These are phyloP conservation scores for Pyrocoelia pectoralis DNA, from an alignment of 2,888 invertebrate species.

Conservation along the genomic window DNA sequence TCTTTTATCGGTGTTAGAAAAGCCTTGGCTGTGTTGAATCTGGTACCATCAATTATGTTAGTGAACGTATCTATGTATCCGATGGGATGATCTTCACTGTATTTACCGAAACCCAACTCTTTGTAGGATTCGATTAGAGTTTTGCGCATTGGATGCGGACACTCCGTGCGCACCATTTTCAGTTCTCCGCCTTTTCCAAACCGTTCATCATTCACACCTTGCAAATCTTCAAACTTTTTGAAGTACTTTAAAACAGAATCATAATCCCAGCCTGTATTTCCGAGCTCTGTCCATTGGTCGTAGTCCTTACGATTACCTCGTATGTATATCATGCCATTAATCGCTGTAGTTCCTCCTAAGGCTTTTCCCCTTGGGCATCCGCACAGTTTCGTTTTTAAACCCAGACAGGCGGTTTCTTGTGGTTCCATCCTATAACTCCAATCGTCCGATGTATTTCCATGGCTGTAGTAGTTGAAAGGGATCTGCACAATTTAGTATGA, in stretches of 20 bases:
- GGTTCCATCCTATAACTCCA: slow-evolving; percentile 60
- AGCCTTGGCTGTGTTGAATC: slow-evolving; percentile 65
- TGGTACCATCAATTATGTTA: slow-evolving; percentile 61
- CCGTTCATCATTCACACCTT: too few species aligned
- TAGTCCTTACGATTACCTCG: slow-evolving; percentile 71
- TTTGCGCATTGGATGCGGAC: slow-evolving; percentile 19
- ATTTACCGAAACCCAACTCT: slow-evolving; percentile 50
- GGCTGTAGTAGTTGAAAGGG: too few species aligned
- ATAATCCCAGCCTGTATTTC: slow-evolving; percentile 67
- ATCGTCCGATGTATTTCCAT: too few species aligned
- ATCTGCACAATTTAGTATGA: too few species aligned
- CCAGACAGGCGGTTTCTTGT: slow-evolving; percentile 44
- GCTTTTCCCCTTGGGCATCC: slow-evolving; percentile 69
- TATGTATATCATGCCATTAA: slow-evolving; percentile 73
- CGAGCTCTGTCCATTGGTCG: slow-evolving; percentile 67
- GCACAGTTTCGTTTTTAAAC: slow-evolving; percentile 55
- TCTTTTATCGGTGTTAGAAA: slow-evolving; percentile 64
- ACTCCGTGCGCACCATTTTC: slow-evolving; percentile 23
- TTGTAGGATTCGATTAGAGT: slow-evolving; percentile 35
- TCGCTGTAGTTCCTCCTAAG: slow-evolving; percentile 70
- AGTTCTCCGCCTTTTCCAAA: slow-evolving; percentile 35
- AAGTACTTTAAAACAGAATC: too few species aligned
- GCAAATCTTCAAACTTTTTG: too few species aligned
- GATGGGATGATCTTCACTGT: slow-evolving; percentile 51
- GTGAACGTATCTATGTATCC: slow-evolving; percentile 55